A percentile compares a stretch with the other conserved stretches of the same genome.
phyloP scores from a whole-genome alignment of 2,797 vertebrate species.

The Cyprinella venusta region DNA sequence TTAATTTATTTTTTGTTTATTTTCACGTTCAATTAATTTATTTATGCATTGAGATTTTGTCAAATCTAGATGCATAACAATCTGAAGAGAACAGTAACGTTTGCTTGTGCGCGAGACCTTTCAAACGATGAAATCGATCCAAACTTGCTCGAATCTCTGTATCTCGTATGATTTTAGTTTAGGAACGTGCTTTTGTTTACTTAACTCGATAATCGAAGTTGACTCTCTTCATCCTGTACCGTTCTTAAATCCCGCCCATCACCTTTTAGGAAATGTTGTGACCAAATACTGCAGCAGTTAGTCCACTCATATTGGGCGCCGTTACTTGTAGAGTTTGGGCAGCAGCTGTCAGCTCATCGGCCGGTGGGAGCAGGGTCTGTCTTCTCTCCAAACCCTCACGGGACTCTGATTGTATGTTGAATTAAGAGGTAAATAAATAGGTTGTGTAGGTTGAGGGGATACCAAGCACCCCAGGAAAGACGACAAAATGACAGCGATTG shows the following conservation, averaged over 20 bases:
- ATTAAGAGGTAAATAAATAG: slow-evolving; percentile 35
- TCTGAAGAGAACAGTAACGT: not conserved
- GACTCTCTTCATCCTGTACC: not conserved
- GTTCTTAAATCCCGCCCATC: slow-evolving; percentile 43
- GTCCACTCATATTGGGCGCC: slow-evolving; percentile 65
- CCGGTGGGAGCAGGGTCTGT: slow-evolving; percentile 54
- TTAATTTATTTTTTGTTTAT: not conserved
- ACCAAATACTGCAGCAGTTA: slow-evolving; percentile 50
- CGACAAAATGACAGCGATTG: slow-evolving; percentile 61
- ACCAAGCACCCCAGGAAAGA: slow-evolving; percentile 42
- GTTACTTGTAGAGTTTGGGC: slow-evolving; percentile 65
- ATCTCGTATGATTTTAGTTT: not conserved
- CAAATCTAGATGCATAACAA: not conserved
- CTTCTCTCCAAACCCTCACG: slow-evolving; percentile 33
- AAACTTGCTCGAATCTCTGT: not conserved
- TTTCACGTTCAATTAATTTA: too few relatives aligned
- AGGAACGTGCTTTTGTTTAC: not conserved
- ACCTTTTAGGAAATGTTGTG: slow-evolving; percentile 49
- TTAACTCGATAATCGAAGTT: not conserved
- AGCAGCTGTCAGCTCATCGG: slow-evolving; percentile 57
- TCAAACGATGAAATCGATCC: not conserved
- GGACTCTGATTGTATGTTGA: slow-evolving; percentile 52
- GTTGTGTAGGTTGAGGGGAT: slow-evolving; percentile 52
- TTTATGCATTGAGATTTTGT: not conserved
- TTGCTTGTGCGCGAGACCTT: not conserved